These are phyloP conservation scores for Masnerella sp. DNA, from an alignment of 2,888 invertebrate genomes.

Conservation along the genomic window DNA sequence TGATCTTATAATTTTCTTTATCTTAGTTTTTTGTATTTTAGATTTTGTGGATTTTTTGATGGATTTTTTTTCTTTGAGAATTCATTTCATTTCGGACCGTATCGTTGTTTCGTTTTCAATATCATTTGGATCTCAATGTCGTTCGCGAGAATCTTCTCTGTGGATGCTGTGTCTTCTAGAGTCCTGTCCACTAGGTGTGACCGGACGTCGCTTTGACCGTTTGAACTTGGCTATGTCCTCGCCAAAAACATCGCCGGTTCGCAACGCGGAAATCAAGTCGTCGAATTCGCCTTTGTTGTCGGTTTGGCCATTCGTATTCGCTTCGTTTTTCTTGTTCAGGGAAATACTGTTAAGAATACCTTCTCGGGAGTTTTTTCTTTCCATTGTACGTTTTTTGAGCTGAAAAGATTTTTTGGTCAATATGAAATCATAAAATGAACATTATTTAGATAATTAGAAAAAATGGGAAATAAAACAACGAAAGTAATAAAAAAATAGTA, in stretches of 20 bases:
- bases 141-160: slow-evolving; percentile 84
- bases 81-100: slow-evolving; percentile 46
- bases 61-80: slow-evolving; percentile 12
- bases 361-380: slow-evolving; percentile 88
- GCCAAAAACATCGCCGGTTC: slow-evolving; percentile 97
- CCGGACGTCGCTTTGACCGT: slow-evolving; percentile 84
- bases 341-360: slow-evolving; percentile 88
- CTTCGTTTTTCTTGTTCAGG: slow-evolving; percentile 81
- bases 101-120: slow-evolving; percentile 32
- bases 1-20: too few relatives aligned
- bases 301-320: slow-evolving; percentile 81
- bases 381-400: slow-evolving; percentile 91
- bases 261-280: slow-evolving; percentile 94
- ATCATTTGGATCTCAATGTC: slow-evolving; percentile 72
- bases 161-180: slow-evolving; percentile 82
- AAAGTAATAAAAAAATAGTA: too few relatives aligned
- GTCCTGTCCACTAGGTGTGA: slow-evolving; percentile 79
- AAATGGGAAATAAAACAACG: too few relatives aligned
- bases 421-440: slow-evolving; percentile 5
- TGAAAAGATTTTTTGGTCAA: slow-evolving; percentile 67
- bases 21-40: too few relatives aligned
- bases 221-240: slow-evolving; percentile 97
- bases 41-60: not conserved
- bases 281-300: slow-evolving; percentile 93
- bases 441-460: too few relatives aligned